Evolutionary conservation across 1,140 invertebrate genomes (phyloP), one percentile per base, ranked within the genome.

Genomic region (Drosophila truncata): DNA sequence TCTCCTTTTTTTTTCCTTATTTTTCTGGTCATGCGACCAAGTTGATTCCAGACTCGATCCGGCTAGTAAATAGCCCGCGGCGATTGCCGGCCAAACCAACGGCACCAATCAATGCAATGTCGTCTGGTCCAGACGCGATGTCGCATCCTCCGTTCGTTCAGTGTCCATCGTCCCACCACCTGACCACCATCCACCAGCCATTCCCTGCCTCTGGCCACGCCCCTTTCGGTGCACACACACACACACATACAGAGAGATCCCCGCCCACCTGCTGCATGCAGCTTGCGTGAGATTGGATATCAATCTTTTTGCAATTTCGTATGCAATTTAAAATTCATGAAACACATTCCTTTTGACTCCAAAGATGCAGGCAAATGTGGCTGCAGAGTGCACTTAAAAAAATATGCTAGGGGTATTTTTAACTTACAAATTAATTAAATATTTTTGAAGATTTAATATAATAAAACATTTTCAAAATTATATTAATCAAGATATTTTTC

Each of bases 251-350:
- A 31, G 20, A 55, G 14, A 55, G 52, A 55, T 55, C 37, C 55
- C 61, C 85, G 81, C 85, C 81, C 85, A 90, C 85, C 78, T 90
- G 84, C 72, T 54, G 75, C 67, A 71, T 33, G 74, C 66, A 85
- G 69, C 86, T 90, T 91, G 87, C 82, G 87, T 91, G 87, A 91
- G 87, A 91, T 91, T 91, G 87, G 87, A 91, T 91, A 91, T 91
- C 87, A 91, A 91, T 91, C 87, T 91, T 91, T 90, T 90, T 90
- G 85, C 85, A 90, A 90, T 90, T 91, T 87, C 80, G 80, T 88
- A 91, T 81, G 87, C 87, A 91, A 91, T 91, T 91, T 91, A 91
- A 91, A 91, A 91, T 91, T 91, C 87, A 91, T 91, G 87, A 91
- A 91, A 87, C 87, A 91, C 87, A 91, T 91, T 91, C 87, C 82